Conservation (phyloP, 2,797 vertebrate genomes). For the Epinephelus awoara region DNA sequence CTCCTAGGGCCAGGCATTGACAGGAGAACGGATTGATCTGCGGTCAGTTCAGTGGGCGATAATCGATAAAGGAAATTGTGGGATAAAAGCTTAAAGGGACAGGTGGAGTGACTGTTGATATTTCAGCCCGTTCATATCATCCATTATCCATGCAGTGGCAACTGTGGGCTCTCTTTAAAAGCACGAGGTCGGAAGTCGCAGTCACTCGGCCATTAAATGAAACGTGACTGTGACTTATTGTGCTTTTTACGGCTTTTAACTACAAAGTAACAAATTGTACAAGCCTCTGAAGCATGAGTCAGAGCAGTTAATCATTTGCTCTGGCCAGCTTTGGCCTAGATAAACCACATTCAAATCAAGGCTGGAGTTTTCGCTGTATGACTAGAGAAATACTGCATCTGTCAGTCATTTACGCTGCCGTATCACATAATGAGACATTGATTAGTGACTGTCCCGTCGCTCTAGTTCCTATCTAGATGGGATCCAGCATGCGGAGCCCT, state of each 20-base stretch:
- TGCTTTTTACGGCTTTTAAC: slow-evolving; percentile 63
- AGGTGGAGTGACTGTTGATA: slow-evolving; percentile 55
- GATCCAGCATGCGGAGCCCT: slow-evolving; percentile 46
- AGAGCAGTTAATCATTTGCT: slow-evolving; percentile 60
- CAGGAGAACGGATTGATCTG: slow-evolving; percentile 50
- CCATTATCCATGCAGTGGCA: slow-evolving; percentile 40
- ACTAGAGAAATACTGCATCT: slow-evolving; percentile 39
- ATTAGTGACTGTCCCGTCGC: slow-evolving; percentile 58
- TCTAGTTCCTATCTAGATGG: slow-evolving; percentile 44
- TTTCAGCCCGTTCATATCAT: slow-evolving; percentile 37
- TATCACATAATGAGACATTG: slow-evolving; percentile 68
- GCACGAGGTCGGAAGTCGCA: slow-evolving; percentile 47
- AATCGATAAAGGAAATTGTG: slow-evolving; percentile 64
- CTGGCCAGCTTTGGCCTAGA: slow-evolving; percentile 47
- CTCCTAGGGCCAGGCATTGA: slow-evolving; percentile 35
- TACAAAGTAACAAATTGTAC: slow-evolving; percentile 58
- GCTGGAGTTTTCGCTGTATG: slow-evolving; percentile 19
- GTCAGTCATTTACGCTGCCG: slow-evolving; percentile 37
- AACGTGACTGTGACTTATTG: slow-evolving; percentile 55
- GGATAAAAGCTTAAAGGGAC: slow-evolving; percentile 50
- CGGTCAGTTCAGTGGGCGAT: slow-evolving; percentile 32
- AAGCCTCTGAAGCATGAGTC: slow-evolving; percentile 54
- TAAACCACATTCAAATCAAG: slow-evolving; percentile 41
- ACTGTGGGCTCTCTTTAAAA: slow-evolving; percentile 35
- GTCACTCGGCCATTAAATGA: slow-evolving; percentile 61